phyloP scores from a whole-genome alignment of 2,113 vertebrate species.

The Hepsetus odoe region DNA sequence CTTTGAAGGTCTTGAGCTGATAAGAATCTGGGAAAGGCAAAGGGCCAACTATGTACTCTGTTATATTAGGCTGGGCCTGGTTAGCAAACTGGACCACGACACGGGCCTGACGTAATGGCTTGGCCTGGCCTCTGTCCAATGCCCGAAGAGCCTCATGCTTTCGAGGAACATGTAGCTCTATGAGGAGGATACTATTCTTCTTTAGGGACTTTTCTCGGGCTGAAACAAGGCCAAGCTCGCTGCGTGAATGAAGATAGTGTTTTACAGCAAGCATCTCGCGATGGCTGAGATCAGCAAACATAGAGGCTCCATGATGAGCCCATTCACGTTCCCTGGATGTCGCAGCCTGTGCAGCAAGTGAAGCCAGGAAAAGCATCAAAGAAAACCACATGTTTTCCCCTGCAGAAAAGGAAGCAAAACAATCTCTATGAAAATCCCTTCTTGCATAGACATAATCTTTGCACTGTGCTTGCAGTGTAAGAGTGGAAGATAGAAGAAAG shows the following conservation, averaged over 20 bases:
- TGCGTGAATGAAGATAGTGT: slow-evolving; percentile 74
- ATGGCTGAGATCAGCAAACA: slow-evolving; percentile 83
- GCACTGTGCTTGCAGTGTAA: background rate
- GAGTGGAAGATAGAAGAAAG: background rate
- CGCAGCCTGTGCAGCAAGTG: slow-evolving; percentile 48
- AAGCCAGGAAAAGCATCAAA: slow-evolving; percentile 60
- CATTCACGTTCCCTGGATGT: slow-evolving; percentile 65
- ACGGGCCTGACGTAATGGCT: slow-evolving; percentile 78
- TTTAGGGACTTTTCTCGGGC: slow-evolving; percentile 58
- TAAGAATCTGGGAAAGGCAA: slow-evolving; percentile 77
- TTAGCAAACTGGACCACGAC: slow-evolving; percentile 83
- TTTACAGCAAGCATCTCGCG: slow-evolving; percentile 77
- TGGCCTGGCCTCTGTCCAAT: slow-evolving; percentile 72
- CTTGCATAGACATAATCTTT: background rate
- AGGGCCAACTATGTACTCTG: slow-evolving; percentile 83
- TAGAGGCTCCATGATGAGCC: slow-evolving; percentile 74
- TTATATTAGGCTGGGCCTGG: slow-evolving; percentile 80
- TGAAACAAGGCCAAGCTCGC: slow-evolving; percentile 73
- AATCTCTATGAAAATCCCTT: no score
- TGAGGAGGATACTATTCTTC: slow-evolving; percentile 86
- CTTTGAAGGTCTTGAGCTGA: slow-evolving; percentile 55
- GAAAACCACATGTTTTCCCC: slow-evolving; percentile 66
- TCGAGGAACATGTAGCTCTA: slow-evolving; percentile 84
- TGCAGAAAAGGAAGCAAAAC: slow-evolving; percentile 15
- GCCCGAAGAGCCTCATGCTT: slow-evolving; percentile 80